Conservation (phyloP, 2,113 vertebrate species). For the Mungos mungo region DNA sequence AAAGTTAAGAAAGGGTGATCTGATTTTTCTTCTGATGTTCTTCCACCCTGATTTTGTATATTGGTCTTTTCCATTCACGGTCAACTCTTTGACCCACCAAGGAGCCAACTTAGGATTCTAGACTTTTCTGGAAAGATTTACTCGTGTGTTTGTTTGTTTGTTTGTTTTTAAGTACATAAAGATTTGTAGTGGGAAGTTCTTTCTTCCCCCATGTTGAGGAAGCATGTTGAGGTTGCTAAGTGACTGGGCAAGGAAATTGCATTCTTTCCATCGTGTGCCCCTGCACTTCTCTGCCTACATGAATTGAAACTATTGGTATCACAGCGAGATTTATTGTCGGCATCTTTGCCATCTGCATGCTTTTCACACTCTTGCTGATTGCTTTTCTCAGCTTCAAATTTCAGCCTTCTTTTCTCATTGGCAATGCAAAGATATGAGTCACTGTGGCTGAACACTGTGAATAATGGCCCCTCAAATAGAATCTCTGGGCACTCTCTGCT, state of each 20-base stretch:
- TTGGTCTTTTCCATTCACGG: background rate
- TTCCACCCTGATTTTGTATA: background rate
- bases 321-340: background rate
- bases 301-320: background rate
- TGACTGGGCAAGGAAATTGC: background rate
- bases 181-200: background rate
- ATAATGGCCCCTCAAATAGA: background rate
- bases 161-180: background rate
- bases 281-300: background rate
- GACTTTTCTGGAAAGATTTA: background rate
- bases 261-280: background rate
- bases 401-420: conserved; percentile 5
- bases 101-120: background rate
- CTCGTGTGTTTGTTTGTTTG: too few species aligned
- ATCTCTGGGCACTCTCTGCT: background rate
- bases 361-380: background rate
- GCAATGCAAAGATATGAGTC: background rate
- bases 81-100: background rate
- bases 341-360: background rate
- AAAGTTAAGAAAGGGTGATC: background rate
- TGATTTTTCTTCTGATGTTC: background rate
- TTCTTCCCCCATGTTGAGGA: background rate
- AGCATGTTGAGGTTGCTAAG: background rate
- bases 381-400: background rate
- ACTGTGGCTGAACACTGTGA: background rate